Conservation (phyloP, 2,113 vertebrate genomes). For the Nothoprocta pentlandii region DNA sequence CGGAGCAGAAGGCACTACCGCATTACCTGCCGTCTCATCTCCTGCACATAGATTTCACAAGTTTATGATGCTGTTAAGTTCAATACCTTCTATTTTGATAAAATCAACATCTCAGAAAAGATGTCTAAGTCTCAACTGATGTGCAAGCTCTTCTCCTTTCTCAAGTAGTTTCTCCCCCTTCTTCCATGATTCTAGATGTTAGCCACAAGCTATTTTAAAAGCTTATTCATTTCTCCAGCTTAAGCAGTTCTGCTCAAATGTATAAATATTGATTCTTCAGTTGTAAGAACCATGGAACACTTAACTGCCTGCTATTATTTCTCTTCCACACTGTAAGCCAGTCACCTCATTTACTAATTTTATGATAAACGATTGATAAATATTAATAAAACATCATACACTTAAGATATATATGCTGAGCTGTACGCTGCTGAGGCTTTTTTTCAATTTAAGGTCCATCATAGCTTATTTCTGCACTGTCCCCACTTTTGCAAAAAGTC, state of each 20-base stretch:
- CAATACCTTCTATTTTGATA: neutral
- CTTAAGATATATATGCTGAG: neutral
- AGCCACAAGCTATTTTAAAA: neutral
- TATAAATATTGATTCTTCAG: neutral
- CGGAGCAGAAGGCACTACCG: neutral
- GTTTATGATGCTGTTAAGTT: neutral
- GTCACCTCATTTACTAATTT: neutral
- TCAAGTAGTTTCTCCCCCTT: neutral
- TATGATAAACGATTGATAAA: neutral
- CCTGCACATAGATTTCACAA: neutral
- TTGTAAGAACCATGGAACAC: neutral
- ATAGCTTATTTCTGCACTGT: neutral
- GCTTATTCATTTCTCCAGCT: neutral
- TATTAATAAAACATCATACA: too few relatives aligned
- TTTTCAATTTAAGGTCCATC: neutral
- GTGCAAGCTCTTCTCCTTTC: neutral
- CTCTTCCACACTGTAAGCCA: neutral
- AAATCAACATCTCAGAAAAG: neutral
- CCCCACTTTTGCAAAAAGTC: rapidly evolving
- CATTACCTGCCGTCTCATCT: neutral
- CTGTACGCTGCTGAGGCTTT: neutral
- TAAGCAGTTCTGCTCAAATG: neutral
- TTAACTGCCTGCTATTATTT: neutral
- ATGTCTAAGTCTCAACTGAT: neutral
- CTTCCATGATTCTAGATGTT: neutral